Evolutionary conservation across 2,797 vertebrate species (phyloP), one percentile per base, ranked within the genome.

Genomic region (Arrhamphus sclerolepis): DNA sequence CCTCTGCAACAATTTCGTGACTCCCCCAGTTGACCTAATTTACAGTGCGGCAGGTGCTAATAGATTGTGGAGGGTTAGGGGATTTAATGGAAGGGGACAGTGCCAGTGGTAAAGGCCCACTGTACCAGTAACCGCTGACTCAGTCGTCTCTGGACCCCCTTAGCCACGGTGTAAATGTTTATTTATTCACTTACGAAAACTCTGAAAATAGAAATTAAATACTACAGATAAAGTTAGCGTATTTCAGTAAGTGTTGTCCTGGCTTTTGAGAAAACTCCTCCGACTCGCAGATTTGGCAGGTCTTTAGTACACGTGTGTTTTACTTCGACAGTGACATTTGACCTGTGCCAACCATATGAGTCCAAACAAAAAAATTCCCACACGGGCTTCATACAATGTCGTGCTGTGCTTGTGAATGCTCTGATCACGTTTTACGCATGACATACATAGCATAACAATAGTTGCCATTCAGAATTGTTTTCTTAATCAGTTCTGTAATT

Each of bases 11-110:
- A 66, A 64, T 78, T 78, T 34, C 49, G 78, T 85, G 87, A 85
- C 85, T 87, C 79, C 82, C 76, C 61, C 70, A 57, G 66, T 70
- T 88, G 89, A 89, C 90, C 89, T 89, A 85, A 86, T 87, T 90
- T 88, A 78, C 75, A 22, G 76, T 59, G 44, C 19, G 82, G 79
- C 77, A 83, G 82, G 84, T 90, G 87, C 88, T 88, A 89, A 66
- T 62, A 70, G 61, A 77, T 82, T 79, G 80, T 78, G 75, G 85
- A 84, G 80, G 79, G 83, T 80, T 87, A 56, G 57, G 64, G 34
- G 43, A 54, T 44, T 46, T 69, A 31, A 7, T 1, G 42, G 7
- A 28, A 44, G 41, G 62, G 69, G 66, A 69, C 68, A 50, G 63
- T 63, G 59, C 38, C 46, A 14, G 55, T 50, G 57, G 43, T 47